phyloP scores from a whole-genome alignment of 2,113 vertebrate genomes.

The Psammodynastes pulverulentus region DNA sequence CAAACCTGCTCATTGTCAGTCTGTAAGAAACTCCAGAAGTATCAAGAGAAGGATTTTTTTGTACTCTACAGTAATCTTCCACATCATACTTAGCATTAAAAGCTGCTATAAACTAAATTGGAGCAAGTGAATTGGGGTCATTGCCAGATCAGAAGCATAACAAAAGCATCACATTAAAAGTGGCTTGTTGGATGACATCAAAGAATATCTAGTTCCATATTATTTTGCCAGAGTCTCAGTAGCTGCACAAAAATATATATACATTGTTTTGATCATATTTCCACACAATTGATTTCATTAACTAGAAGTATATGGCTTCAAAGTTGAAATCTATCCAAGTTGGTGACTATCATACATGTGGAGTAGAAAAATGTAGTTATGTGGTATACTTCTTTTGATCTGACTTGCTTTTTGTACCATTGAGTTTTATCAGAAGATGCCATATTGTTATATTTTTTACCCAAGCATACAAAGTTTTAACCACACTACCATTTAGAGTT shows the following conservation, averaged over 20 bases:
- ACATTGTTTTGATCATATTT: background rate
- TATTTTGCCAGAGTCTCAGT: background rate
- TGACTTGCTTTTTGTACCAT: background rate
- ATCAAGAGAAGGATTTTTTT: background rate
- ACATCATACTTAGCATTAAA: background rate
- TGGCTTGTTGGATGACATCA: background rate
- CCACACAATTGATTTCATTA: background rate
- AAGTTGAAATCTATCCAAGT: background rate
- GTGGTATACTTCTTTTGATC: background rate
- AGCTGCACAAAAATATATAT: background rate
- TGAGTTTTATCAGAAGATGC: background rate
- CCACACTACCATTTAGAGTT: background rate
- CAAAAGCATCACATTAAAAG: background rate
- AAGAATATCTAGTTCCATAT: background rate
- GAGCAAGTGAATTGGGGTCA: background rate
- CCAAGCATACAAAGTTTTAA: background rate
- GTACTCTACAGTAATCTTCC: constrained; percentile 1
- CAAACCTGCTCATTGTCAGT: background rate
- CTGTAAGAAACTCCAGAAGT: background rate
- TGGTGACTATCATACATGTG: background rate
- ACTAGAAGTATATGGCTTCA: background rate
- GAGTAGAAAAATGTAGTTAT: background rate
- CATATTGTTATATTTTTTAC: background rate
- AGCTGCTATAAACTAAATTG: background rate
- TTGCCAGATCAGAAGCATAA: background rate